A percentile compares a stretch with the other conserved stretches of the same genome.
Evolutionary conservation across 2,797 vertebrate genomes (phyloP).

Genomic region (Lacerta agilis): DNA sequence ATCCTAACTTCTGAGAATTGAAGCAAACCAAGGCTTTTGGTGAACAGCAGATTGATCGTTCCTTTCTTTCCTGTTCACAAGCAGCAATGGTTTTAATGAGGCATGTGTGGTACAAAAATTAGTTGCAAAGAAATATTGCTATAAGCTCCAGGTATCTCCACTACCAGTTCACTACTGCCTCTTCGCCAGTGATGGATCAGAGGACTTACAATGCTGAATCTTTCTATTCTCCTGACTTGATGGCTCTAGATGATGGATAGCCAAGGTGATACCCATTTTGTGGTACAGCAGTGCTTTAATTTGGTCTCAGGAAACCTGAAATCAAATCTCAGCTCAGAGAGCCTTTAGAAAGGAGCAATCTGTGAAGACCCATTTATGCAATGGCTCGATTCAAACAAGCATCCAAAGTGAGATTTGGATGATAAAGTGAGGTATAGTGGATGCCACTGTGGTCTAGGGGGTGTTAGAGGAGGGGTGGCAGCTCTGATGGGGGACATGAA

Average conservation of each 20-base stretch:
- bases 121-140: background rate
- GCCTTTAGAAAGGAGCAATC: background rate
- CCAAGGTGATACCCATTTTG: background rate
- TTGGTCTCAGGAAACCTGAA: background rate
- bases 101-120: background rate
- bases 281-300: background rate
- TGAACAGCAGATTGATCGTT: background rate
- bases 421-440: background rate
- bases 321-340: background rate
- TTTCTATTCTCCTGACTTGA: background rate
- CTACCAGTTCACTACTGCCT: background rate
- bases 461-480: too few relatives aligned
- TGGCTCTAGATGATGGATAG: too few relatives aligned
- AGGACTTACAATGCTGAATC: background rate
- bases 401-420: background rate
- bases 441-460: too few relatives aligned
- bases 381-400: background rate
- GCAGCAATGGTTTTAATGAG: background rate
- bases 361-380: background rate
- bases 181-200: too few relatives aligned
- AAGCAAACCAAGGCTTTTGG: background rate
- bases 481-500: too few relatives aligned
- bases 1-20: background rate
- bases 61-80: background rate
- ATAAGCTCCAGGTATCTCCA: background rate